Base-by-base conservation (phyloP, 2,888 invertebrate genomes). In the Drosophila lutescens region DNA sequence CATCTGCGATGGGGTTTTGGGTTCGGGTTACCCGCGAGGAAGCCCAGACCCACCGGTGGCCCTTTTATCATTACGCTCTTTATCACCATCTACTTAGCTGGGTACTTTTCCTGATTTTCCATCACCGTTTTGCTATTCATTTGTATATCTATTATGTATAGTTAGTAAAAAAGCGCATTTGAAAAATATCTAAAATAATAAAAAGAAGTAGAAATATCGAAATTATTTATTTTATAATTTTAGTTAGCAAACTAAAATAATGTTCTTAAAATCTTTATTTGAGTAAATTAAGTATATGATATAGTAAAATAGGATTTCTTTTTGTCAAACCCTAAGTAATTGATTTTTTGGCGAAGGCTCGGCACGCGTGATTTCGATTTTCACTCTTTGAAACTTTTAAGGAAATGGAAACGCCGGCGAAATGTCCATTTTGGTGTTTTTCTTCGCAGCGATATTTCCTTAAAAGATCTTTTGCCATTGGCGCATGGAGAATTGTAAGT, bases 371-470 rank as follows among this genome's bases (percentile, higher is more conserved):
- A 56, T 67, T 63, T 55, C 68, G 60, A 86, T 84, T 90, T 90
- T 90, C 90, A 90, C 90, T 87, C 32, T 20, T 86, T 60, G 49
- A 50, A 77, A 71, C 89, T 77, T 80, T 90, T 90, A 90, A 90
- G 69, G 66, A 66, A 66, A 66, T 66, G 89, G 89, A 90, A 90
- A 88, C 81, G 85, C 83, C 77, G 77, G 83, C 77, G 20, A 82
- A 83, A 86, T 89, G 86, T 87, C 89, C 90, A 86, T 90, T 87
- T 89, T 77, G 78, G 82, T 69, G 69, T 70, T 41, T 70, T 41
- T 20, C 12, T 47, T 47, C 17, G 55, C 69, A 30, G 69, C 38
- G 58, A 70, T 76, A 81, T 86, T 89, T 88, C 88, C 80, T 87
- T 87, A 79, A 66, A 66, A 56, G 66, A 66, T 66, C 46, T 40